Evolutionary conservation across 2,888 invertebrate species (phyloP).

Genomic region (Apodemia duryi): DNA sequence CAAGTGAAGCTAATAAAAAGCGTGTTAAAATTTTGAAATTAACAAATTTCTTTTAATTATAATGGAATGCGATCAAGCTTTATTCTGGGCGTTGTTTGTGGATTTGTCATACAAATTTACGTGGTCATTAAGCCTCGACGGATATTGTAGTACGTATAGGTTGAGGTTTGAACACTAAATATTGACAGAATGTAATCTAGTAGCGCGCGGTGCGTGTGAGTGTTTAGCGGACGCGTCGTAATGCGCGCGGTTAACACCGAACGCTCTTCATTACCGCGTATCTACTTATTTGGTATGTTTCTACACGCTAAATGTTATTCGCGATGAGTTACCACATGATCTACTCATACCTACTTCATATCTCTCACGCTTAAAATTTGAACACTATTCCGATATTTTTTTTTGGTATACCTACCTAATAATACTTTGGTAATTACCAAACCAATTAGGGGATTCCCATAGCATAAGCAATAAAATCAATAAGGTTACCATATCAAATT

Average conservation of each 20-base stretch:
- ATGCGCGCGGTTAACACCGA: constrained; percentile 62
- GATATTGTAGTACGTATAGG: constrained; percentile 6
- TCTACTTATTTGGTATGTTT: constrained; percentile 50
- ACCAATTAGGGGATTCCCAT: too few species aligned
- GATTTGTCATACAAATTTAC: constrained; percentile 29
- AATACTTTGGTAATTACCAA: too few species aligned
- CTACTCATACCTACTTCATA: constrained; percentile 25
- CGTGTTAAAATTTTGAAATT: too few species aligned
- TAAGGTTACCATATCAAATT: too few species aligned
- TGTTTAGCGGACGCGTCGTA: constrained; percentile 64
- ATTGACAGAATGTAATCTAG: constrained; percentile 75
- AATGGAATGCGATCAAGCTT: constrained; percentile 14
- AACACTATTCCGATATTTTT: not conserved
- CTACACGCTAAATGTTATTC: constrained; percentile 60
- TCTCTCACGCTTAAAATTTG: constrained; percentile 33
- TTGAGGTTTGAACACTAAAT: constrained; percentile 46
- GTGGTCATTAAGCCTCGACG: constrained; percentile 26
- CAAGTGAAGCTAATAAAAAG: too few species aligned
- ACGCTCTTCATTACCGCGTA: constrained; percentile 64
- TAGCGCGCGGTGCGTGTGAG: constrained; percentile 42
- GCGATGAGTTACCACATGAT: constrained; percentile 44
- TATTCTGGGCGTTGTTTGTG: constrained; percentile 15
- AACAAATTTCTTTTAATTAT: too few species aligned
- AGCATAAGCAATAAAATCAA: too few species aligned
- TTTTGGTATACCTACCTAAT: too few species aligned